These are phyloP conservation scores for Cantharis nigra DNA, from an alignment of 2,888 invertebrate species.

Conservation along the genomic window DNA sequence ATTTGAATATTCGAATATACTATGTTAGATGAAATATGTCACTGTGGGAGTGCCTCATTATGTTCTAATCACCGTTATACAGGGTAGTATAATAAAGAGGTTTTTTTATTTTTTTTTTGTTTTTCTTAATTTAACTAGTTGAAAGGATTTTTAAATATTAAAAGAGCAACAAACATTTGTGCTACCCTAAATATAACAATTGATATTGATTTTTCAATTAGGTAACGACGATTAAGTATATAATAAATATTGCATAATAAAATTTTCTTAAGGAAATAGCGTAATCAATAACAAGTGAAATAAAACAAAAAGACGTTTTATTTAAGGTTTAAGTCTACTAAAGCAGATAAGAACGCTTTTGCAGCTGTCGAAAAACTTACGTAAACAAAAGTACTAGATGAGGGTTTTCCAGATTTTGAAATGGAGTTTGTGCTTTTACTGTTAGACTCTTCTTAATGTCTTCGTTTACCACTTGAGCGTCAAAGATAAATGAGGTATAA, in stretches of 20 bases:
- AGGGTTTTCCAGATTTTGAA: conserved; percentile 49
- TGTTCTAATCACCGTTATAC: background rate
- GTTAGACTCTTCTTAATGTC: conserved; percentile 42
- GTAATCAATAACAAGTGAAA: conserved; percentile 29
- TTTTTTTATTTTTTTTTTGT: background rate
- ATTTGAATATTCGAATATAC: background rate
- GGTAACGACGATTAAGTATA: conserved; percentile 14
- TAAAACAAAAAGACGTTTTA: conserved; percentile 12
- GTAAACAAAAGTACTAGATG: conserved; percentile 41
- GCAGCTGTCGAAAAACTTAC: conserved; percentile 34
- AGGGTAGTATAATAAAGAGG: background rate
- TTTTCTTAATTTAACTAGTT: background rate
- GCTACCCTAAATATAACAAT: background rate
- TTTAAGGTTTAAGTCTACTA: conserved; percentile 15
- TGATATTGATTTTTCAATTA: conserved; percentile 35
- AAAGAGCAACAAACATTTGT: background rate
- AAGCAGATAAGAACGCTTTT: conserved; percentile 1
- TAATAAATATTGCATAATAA: conserved; percentile 23
- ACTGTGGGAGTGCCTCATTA: background rate
- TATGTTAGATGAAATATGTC: background rate
- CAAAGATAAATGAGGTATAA: conserved; percentile 44
- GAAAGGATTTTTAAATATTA: too few species aligned
- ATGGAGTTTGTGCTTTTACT: conserved; percentile 48
- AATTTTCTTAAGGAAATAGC: conserved; percentile 32
- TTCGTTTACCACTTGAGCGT: conserved; percentile 42